Evolutionary conservation across 2,797 vertebrate genomes (phyloP).

Genomic region (Eulemur albifrons): DNA sequence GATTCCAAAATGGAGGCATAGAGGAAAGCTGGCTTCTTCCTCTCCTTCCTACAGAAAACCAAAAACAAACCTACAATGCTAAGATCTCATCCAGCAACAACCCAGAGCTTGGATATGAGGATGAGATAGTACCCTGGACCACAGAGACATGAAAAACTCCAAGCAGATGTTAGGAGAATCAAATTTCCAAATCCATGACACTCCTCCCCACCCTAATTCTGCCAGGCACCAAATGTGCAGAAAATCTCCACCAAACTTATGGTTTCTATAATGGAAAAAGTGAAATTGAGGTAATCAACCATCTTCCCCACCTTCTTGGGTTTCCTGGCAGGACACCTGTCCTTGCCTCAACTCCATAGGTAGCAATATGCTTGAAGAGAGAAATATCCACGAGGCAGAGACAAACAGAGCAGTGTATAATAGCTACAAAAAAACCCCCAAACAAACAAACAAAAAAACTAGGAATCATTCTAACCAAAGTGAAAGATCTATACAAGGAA

Average conservation of each 20-base stretch:
- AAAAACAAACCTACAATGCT: neutral
- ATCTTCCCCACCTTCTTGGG: neutral
- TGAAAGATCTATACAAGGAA: too few relatives aligned
- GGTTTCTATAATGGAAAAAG: neutral
- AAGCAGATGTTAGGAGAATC: neutral
- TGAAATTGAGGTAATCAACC: neutral
- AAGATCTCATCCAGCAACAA: neutral
- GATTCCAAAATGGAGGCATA: neutral
- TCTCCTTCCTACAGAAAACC: neutral
- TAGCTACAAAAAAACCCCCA: too few relatives aligned
- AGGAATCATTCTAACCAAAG: too few relatives aligned
- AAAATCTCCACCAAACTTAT: neutral
- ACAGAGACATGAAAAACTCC: neutral
- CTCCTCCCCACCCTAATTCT: too few relatives aligned
- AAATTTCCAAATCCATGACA: neutral
- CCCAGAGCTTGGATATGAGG: neutral
- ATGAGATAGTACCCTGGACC: neutral
- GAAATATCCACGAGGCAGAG: neutral
- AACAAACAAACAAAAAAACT: too few relatives aligned
- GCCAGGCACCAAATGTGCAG: neutral
- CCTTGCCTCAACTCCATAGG: neutral
- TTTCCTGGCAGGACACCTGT: neutral
- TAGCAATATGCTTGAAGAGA: neutral
- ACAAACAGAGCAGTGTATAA: too few relatives aligned
- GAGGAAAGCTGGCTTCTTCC: neutral